Percentiles rank a stretch among this genome's conserved stretches.
These are phyloP conservation scores for Hemicentrotus pulcherrimus DNA, from an alignment of 35 echinoderm and acorn worm genomes.

Conservation along the genomic window DNA sequence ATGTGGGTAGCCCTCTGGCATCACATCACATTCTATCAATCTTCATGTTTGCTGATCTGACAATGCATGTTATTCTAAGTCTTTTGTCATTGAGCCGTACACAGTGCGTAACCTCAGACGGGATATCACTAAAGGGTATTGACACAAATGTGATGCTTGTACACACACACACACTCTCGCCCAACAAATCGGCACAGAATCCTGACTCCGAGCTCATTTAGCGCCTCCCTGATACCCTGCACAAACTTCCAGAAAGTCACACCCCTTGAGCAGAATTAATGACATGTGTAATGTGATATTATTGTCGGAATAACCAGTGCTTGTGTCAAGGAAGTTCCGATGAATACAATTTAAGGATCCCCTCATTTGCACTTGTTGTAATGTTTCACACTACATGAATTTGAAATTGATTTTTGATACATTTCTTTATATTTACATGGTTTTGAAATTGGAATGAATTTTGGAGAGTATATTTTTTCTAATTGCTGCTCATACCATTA, in stretches of 20 bases:
- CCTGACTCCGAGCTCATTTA: not conserved
- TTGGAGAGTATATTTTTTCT: not conserved
- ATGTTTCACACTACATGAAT: not conserved
- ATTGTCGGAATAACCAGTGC: not conserved
- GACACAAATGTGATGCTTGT: conserved; percentile 17
- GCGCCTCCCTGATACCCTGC: not conserved
- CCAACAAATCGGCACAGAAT: conserved; percentile 9
- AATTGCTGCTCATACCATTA: not conserved
- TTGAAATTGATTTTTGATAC: not conserved
- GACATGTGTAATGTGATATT: conserved; percentile 28
- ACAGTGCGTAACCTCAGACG: not conserved
- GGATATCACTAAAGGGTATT: conserved; percentile 18
- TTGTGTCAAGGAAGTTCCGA: not conserved
- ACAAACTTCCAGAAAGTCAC: not conserved
- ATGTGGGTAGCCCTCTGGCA: not conserved
- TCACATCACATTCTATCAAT: conserved; percentile 13
- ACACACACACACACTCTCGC: not conserved
- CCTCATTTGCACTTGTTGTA: not conserved
- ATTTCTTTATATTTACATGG: not conserved
- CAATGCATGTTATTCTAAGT: conserved; percentile 13
- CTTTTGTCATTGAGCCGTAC: not conserved
- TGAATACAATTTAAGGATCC: not conserved
- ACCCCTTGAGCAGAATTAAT: conserved; percentile 32
- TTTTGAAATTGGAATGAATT: no score
- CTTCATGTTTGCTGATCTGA: not conserved